These are phyloP conservation scores for Condylura cristata DNA, from an alignment of 2,113 vertebrate genomes.

Conservation along the genomic window DNA sequence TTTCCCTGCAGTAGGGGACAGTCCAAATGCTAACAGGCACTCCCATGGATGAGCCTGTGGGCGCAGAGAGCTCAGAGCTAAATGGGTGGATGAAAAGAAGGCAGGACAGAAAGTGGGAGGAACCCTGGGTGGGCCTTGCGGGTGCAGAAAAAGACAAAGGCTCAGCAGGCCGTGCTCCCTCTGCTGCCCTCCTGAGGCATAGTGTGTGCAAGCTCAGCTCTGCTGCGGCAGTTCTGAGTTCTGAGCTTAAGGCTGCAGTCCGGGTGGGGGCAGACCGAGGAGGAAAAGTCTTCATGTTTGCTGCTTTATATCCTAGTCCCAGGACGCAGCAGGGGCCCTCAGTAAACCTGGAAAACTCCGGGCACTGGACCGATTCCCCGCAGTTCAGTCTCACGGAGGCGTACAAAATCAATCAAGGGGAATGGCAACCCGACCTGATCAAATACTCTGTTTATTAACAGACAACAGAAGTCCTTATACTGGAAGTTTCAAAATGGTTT, in stretches of 20 bases:
- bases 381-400: neutral
- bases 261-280: too few species aligned
- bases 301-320: neutral
- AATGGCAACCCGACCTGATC: neutral
- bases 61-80: neutral
- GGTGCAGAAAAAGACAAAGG: neutral
- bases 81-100: neutral
- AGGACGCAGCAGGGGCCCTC: neutral
- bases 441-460: neutral
- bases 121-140: neutral
- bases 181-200: neutral
- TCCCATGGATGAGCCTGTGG: neutral
- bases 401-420: neutral
- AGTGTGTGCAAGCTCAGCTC: neutral
- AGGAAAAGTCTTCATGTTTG: neutral
- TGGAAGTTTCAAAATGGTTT: neutral
- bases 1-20: neutral
- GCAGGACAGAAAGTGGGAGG: neutral
- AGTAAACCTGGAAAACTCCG: neutral
- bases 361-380: neutral
- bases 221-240: neutral
- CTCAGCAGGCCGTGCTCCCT: fast-evolving
- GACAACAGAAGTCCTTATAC: neutral
- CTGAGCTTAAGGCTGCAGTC: neutral
- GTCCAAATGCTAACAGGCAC: neutral